Evolutionary conservation across 2,113 vertebrate genomes (phyloP).

Genomic region (Otus sunia): DNA sequence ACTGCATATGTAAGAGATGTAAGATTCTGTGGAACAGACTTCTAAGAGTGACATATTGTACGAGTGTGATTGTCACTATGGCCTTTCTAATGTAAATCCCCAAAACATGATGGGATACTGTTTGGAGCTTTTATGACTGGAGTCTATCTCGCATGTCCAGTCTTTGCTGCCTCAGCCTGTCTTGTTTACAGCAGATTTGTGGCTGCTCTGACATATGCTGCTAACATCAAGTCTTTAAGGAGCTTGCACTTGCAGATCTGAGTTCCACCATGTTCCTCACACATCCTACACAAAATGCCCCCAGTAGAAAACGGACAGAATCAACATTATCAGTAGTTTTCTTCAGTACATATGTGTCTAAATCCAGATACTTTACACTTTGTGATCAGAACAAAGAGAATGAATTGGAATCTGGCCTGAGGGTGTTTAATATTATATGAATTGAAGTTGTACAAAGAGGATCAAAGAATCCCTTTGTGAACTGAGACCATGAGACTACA

Average conservation of each 20-base stretch:
- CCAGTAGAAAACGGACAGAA: background rate
- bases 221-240: background rate
- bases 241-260: background rate
- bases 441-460: background rate
- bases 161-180: background rate
- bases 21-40: background rate
- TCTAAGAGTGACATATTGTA: background rate
- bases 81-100: background rate
- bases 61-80: background rate
- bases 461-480: background rate
- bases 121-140: background rate
- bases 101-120: background rate
- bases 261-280: background rate
- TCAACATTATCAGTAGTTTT: background rate
- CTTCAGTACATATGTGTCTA: background rate
- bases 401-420: background rate
- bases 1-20: slow-evolving; percentile 6
- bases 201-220: background rate
- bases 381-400: background rate
- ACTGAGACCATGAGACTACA: background rate
- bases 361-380: background rate
- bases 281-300: background rate
- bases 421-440: background rate
- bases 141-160: background rate
- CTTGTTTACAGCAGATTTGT: background rate